Evolutionary conservation across 2,888 invertebrate genomes (phyloP), one percentile per base, ranked within the genome.

Genomic region (Halictus ligatus): DNA sequence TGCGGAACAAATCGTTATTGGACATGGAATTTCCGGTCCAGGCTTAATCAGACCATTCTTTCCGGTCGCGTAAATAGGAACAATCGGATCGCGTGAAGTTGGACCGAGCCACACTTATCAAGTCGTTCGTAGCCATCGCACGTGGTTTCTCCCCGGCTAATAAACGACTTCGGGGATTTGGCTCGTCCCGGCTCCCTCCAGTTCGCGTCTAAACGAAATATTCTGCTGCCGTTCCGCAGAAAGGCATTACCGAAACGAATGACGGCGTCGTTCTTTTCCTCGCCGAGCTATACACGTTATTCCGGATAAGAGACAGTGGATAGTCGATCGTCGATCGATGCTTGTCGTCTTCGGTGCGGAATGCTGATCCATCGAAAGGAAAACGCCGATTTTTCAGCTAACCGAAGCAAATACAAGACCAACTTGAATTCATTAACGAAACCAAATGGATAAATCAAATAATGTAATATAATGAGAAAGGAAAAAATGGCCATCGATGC

Each of bases 141-240:
- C 80, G 76, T 73, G 79, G 71, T 88, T 85, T 81, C 78, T 71
- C 75, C 73, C 13, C 75, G 85, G 84, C 86, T 90, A 91, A 89
- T 89, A 91, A 89, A 92, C 87, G 87, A 91, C 88, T 86, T 89
- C 12, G 80, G 87, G 91, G 88, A 91, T 90, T 92, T 87, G 77
- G 78, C 80, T 75, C 80, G 82, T 83, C 83, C 75, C 81, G 75
- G 78, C 74, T 54, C 78, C 80, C 80, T 80, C 64, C n/a, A 76
- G 60, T 84, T 86, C 77, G 46, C 64, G 48, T 73, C 72, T 40
- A 60, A 64, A 35, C 78, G 80, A 89, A 88, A 80, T 86, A 81
- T 80, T 83, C 78, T 75, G 48, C 75, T 64, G 69, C 58, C 60
- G 75, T 81, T 83, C 72, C 78, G 60, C 21, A 54, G 69, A 46